A percentile compares a stretch with the other conserved stretches of the same genome.
phyloP scores from a whole-genome alignment of 2,113 vertebrate species.

The Dipodomys stephensi region DNA sequence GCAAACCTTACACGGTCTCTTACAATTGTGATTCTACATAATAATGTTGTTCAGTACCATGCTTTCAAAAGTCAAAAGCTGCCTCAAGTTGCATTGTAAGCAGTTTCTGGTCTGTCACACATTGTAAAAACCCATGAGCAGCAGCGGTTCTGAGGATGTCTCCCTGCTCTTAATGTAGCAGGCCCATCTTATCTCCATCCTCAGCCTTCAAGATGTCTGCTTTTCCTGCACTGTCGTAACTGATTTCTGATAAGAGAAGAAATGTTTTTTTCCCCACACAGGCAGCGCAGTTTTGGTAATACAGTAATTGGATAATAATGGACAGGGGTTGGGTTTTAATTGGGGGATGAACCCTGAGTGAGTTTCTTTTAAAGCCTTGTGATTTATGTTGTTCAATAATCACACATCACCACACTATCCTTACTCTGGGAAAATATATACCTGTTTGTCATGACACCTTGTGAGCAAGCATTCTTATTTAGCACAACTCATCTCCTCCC shows the following conservation, averaged over 20 bases:
- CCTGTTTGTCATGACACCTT: not conserved
- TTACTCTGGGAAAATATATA: not conserved
- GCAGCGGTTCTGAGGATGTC: fast-evolving
- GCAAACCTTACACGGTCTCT: not conserved
- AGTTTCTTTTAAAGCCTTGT: not conserved
- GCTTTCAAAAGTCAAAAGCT: not conserved
- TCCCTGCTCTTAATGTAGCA: not conserved
- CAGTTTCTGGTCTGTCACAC: not conserved
- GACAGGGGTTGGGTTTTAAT: not conserved
- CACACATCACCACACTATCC: fast-evolving
- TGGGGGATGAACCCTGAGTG: not conserved
- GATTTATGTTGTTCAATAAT: not conserved
- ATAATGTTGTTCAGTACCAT: not conserved
- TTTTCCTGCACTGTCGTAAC: fast-evolving
- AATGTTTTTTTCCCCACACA: not conserved
- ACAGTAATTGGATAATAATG: not conserved
- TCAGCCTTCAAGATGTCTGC: not conserved
- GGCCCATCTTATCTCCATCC: too few relatives aligned
- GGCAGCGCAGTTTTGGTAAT: not conserved
- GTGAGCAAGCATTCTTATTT: not conserved
- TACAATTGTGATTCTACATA: not conserved
- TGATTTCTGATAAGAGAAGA: not conserved
- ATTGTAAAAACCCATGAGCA: not conserved
- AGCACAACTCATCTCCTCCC: not conserved
- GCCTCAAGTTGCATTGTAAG: not conserved